A percentile compares a stretch with the other conserved stretches of the same genome.
Evolutionary conservation across 2,797 vertebrate genomes (phyloP).

Genomic region (Rhabdophis nuchalis): DNA sequence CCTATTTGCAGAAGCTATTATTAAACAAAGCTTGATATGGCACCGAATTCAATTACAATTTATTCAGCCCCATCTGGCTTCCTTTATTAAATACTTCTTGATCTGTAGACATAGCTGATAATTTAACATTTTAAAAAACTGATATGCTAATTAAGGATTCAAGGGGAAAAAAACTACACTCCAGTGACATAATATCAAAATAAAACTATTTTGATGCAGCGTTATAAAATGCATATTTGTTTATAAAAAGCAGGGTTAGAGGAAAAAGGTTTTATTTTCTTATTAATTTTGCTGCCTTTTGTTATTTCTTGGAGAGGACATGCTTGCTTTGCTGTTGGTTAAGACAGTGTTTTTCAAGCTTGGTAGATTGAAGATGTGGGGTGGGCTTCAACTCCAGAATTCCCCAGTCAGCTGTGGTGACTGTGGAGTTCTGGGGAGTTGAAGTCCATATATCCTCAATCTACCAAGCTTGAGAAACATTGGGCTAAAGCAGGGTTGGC

Average conservation of each 20-base stretch:
- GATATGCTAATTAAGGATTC: background rate
- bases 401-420: background rate
- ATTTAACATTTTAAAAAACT: slow-evolving; percentile 20
- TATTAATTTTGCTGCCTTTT: background rate
- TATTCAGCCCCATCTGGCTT: slow-evolving; percentile 32
- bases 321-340: background rate
- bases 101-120: slow-evolving; percentile 18
- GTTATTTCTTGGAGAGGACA: background rate
- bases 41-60: slow-evolving; percentile 12
- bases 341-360: background rate
- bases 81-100: slow-evolving; percentile 14
- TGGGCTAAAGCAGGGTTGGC: background rate
- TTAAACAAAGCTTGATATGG: slow-evolving; percentile 25
- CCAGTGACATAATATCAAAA: background rate
- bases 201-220: background rate
- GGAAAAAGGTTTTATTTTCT: background rate
- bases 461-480: background rate
- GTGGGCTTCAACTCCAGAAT: background rate
- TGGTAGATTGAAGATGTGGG: background rate
- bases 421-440: background rate
- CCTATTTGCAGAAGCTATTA: slow-evolving; percentile 34
- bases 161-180: slow-evolving; percentile 18
- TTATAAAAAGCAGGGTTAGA: background rate
- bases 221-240: background rate
- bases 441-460: background rate